phyloP scores from a whole-genome alignment of 2,797 vertebrate genomes.

The Lindbergichthys nudifrons region DNA sequence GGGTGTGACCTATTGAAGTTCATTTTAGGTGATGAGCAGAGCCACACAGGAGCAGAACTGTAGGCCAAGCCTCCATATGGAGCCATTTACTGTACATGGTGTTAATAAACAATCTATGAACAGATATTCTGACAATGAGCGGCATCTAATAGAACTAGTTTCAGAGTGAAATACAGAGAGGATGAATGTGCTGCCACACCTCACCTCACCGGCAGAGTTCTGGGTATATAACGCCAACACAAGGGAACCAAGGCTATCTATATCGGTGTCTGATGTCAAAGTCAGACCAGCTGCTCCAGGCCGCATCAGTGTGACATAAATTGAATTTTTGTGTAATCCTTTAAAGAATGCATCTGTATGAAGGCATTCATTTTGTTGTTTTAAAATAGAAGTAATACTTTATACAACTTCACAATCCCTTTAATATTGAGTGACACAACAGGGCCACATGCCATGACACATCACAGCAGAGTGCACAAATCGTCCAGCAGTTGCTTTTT shows the following conservation, averaged over 20 bases:
- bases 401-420: constrained; percentile 69
- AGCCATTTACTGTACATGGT: constrained; percentile 36
- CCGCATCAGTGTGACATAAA: constrained; percentile 81
- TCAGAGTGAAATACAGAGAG: constrained; percentile 66
- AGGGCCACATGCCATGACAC: constrained; percentile 68
- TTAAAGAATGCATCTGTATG: constrained; percentile 84
- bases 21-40: constrained; percentile 2
- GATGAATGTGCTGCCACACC: constrained; percentile 74
- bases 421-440: constrained; percentile 77
- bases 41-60: constrained; percentile 1
- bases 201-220: constrained; percentile 72
- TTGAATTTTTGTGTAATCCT: constrained; percentile 85
- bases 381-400: constrained; percentile 83
- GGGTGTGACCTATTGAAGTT: constrained; percentile 5
- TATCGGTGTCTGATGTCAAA: constrained; percentile 85
- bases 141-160: constrained; percentile 60
- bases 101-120: constrained; percentile 52
- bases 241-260: constrained; percentile 83
- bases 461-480: constrained; percentile 72
- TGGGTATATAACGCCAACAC: constrained; percentile 78
- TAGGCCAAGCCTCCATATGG: constrained; percentile 6
- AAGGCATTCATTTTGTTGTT: constrained; percentile 81
- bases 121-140: constrained; percentile 64
- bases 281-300: constrained; percentile 83
- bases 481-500: constrained; percentile 73